Evolutionary conservation across 2,888 invertebrate species (phyloP), one percentile per base, ranked within the genome.

Genomic region (Orthosia gothica): DNA sequence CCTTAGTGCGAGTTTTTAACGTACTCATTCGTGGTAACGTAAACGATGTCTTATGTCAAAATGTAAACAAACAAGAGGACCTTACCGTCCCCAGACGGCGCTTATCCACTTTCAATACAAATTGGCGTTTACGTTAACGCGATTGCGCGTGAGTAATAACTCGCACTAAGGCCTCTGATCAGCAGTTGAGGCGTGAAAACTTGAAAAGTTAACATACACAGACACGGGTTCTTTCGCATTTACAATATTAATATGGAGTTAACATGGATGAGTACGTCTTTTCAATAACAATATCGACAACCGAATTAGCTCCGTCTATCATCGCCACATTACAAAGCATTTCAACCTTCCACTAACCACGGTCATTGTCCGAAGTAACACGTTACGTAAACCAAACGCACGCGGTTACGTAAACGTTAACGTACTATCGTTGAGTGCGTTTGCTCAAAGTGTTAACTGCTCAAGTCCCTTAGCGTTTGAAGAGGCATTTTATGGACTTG

Each of bases 351-450:
- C 58, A 76, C 52, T 55, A 70, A 70, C 73, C 87, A 83, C 80
- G 85, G 88, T 85, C 88, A 87, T 87, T 87, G 85, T 83, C 88
- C 88, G 81, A 74, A 68, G 73, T 67, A 45, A 66, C 62, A 70
- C 69, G 74, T 88, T 87, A 87, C 79, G 81, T 85, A 84, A 87
- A 81, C 76, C 50, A 57, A 81, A 77, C 80, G 82, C 65, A 83
- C 50, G 47, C 57, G 65, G 70, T 88, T 84, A 86, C 74, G 81
- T 84, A 74, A 75, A 78, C 78, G 81, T 81, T 73, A 74, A 75
- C 74, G 57, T 74, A 78, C 71, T 69, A 65, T 68, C 58, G 66
- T 74, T 68, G 63, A 73, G 61, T 75, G 65, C 74, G 68, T 84
- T 84, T 78, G 68, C 63, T 79, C 66, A 76, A 79, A 67, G 81